These are phyloP conservation scores for Pteromalus puparum DNA, from an alignment of 1,140 invertebrate species.

Conservation along the genomic window DNA sequence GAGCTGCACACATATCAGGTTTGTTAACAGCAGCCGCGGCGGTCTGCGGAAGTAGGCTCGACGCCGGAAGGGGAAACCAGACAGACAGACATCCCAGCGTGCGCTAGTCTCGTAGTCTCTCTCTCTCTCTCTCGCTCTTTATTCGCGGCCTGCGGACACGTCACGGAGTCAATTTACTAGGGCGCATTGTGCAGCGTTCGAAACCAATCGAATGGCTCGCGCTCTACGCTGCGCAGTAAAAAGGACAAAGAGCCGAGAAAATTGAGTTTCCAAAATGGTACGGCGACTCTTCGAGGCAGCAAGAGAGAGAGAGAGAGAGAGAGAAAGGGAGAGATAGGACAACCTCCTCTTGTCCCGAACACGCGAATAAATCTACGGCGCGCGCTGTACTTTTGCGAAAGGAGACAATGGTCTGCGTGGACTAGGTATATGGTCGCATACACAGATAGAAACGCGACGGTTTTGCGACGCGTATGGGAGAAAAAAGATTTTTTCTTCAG, in stretches of 20 bases:
- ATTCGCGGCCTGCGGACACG: conserved; percentile 7
- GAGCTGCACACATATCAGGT: neutral
- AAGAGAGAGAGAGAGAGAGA: no score
- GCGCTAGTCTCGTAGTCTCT: neutral
- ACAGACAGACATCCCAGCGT: neutral
- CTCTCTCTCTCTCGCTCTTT: neutral
- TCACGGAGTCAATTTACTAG: conserved; percentile 43
- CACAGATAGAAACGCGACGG: no score
- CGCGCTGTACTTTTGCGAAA: neutral
- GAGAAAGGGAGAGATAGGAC: neutral
- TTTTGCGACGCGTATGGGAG: no score
- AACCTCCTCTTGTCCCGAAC: neutral
- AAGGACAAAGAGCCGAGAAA: conserved; percentile 37
- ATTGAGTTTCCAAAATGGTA: conserved; percentile 39
- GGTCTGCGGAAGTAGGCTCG: neutral
- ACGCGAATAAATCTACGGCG: conserved; percentile 13
- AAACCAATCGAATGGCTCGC: conserved; percentile 23
- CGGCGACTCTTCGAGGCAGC: neutral
- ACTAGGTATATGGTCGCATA: no score
- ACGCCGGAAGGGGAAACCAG: neutral
- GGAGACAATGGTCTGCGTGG: neutral
- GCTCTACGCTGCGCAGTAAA: conserved; percentile 6
- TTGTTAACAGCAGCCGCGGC: neutral
- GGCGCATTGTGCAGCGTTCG: conserved; percentile 23
- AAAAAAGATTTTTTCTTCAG: no score